Conservation (phyloP, 1,140 invertebrate species). For the Luehdorfia chinensis region DNA sequence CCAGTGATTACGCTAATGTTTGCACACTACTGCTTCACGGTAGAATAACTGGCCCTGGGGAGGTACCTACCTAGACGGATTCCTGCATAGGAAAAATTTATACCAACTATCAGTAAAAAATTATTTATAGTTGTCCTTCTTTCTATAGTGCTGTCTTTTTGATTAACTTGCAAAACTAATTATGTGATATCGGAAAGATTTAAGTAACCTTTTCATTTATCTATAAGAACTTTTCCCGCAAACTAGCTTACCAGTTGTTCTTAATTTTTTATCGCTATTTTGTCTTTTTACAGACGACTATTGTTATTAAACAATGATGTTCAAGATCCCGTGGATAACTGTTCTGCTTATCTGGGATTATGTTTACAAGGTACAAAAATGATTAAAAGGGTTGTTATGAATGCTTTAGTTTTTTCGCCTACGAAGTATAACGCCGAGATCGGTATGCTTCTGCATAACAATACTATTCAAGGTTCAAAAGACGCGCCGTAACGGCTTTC, state of each 20-base stretch:
- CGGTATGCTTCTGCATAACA: neutral
- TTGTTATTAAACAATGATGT: conserved; percentile 19
- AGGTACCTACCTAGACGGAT: too few species aligned
- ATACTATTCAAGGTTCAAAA: too few species aligned
- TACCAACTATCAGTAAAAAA: too few species aligned
- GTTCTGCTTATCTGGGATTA: conserved; percentile 40
- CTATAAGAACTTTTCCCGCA: conserved; percentile 10
- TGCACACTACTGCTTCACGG: too few species aligned
- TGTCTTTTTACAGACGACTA: conserved; percentile 6
- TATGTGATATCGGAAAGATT: conserved; percentile 4
- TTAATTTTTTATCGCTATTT: conserved; percentile 2
- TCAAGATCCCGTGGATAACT: conserved; percentile 34
- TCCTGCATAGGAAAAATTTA: too few species aligned
- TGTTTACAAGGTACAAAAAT: conserved; percentile 22
- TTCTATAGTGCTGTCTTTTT: neutral
- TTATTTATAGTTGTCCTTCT: too few species aligned
- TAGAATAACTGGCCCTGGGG: too few species aligned
- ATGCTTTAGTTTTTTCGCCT: conserved; percentile 24
- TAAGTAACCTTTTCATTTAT: conserved; percentile 1
- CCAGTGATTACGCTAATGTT: too few species aligned
- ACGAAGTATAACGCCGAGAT: too few species aligned
- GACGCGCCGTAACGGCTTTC: neutral
- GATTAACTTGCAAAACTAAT: neutral
- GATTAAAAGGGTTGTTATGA: conserved; percentile 41
- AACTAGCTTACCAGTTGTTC: conserved; percentile 7